Percentiles rank a stretch among this genome's conserved stretches.
Conservation (phyloP, 2,797 vertebrate genomes). For the Bufotes viridis region DNA sequence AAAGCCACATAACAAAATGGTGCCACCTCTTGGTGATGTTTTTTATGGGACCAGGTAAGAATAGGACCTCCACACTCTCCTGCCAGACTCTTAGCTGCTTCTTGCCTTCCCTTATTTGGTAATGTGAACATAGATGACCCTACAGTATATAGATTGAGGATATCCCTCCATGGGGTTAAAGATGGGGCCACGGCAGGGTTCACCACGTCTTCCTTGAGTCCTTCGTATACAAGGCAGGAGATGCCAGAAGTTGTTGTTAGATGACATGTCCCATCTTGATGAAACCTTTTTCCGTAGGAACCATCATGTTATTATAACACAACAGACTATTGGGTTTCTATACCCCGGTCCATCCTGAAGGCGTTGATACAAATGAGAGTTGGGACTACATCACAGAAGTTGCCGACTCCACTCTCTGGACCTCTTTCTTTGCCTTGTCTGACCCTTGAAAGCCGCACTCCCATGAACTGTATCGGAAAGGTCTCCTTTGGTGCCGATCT, state of each 20-base stretch:
- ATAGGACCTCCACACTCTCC: too few species aligned
- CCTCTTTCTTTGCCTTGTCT: neutral
- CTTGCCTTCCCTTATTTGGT: too few species aligned
- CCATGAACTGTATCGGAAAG: slow-evolving; percentile 30
- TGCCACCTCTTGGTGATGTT: too few species aligned
- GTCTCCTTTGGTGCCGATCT: neutral
- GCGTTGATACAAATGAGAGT: neutral
- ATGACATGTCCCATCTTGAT: neutral
- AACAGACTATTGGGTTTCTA: neutral
- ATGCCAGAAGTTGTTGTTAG: neutral
- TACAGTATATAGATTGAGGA: neutral
- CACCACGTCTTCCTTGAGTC: neutral
- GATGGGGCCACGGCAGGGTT: neutral
- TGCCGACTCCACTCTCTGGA: neutral
- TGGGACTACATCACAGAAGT: neutral
- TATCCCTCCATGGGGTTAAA: neutral
- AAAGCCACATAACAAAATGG: too few species aligned
- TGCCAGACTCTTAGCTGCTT: too few species aligned
- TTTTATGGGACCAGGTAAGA: too few species aligned
- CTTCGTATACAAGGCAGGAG: too few species aligned
- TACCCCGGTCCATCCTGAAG: neutral
- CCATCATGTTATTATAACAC: neutral
- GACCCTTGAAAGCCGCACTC: neutral
- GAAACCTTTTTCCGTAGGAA: neutral
- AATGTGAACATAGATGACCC: neutral